Evolutionary conservation across 2,797 vertebrate genomes (phyloP).

Genomic region (Denticeps clupeoides): DNA sequence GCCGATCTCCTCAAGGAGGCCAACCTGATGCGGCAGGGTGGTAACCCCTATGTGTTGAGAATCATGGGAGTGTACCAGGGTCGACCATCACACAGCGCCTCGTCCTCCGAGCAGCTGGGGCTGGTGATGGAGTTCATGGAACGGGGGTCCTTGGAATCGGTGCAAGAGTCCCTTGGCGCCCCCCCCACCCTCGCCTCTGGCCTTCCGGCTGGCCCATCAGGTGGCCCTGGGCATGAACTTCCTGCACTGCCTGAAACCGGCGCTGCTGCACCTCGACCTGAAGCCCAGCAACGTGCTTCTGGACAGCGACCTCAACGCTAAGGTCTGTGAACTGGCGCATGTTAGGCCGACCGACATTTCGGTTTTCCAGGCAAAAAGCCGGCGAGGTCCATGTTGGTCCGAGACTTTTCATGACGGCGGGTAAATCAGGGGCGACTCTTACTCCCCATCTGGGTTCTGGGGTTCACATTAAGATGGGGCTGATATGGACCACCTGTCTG

Average conservation of each 20-base stretch:
- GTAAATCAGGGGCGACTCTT: no score
- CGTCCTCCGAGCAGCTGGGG: conserved; percentile 30
- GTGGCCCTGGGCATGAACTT: conserved; percentile 62
- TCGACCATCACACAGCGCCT: not conserved
- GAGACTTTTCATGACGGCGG: no score
- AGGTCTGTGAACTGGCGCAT: conserved; percentile 35
- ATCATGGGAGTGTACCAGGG: conserved; percentile 49
- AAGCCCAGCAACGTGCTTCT: conserved; percentile 65
- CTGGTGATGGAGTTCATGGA: conserved; percentile 68
- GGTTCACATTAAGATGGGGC: no score
- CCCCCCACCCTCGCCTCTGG: conserved; percentile 44
- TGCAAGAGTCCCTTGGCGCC: conserved; percentile 32
- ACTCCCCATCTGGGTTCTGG: no score
- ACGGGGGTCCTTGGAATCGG: conserved; percentile 43
- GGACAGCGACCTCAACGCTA: conserved; percentile 46
- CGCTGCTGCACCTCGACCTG: conserved; percentile 60
- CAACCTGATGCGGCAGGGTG: conserved; percentile 45
- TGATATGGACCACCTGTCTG: no score
- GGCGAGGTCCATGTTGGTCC: no score
- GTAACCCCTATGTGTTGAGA: conserved; percentile 43
- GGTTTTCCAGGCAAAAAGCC: no score
- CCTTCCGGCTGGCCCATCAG: conserved; percentile 49
- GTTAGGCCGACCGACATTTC: no score
- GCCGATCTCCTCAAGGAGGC: conserved; percentile 50
- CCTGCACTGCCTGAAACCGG: conserved; percentile 48